Base-by-base conservation (phyloP, 1,140 invertebrate genomes). In the Epicauta chinensis region DNA sequence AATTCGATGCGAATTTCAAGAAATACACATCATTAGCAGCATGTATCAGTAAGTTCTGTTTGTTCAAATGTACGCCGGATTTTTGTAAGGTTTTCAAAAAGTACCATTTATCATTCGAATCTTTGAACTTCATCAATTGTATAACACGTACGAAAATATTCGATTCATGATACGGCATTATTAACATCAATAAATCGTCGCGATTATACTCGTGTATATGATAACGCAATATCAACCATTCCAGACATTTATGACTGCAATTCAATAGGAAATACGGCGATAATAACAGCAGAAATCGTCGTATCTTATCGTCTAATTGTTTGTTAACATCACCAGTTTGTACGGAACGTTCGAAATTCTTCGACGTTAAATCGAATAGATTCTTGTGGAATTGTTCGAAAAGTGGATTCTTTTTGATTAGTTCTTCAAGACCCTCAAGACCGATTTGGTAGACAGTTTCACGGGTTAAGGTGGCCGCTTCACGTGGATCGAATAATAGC, bases 171-270 rank as follows among this genome's bases (percentile, higher is more conserved):
- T 94, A 97, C 0, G 95, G 93, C 35, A 98, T 66, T 44, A 91
- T 84, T 34, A 89, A 73, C 53, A 83, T 75, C 53, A 98, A 73
- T 30, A 95, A 79, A 1, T 84, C 80, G 66, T 89, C 82, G 47
- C 81, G 79, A 66, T 97, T 97, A 66, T 86, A 97, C 41, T 87
- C 75, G 63, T 97, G 89, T 53, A 97, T 86, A 39, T 86, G 81
- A 69, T 87, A 97, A 62, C 93, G 82, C 54, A 87, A 79, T 39
- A 97, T 81, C 2, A 98, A 74, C 94, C 93, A 97, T 78, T 97
- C 95, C 16, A 97, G 69, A 14, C 89, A 83, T 77, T 95, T 90
- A 49, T 95, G 89, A 7, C 91, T 79, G 10, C 87, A 80, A 65
- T 84, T 86, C 0, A 93, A 68, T 30, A 92, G 69, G 61, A 97